phyloP scores from a whole-genome alignment of 2,113 vertebrate genomes.

The Phyllostomus discolor region DNA sequence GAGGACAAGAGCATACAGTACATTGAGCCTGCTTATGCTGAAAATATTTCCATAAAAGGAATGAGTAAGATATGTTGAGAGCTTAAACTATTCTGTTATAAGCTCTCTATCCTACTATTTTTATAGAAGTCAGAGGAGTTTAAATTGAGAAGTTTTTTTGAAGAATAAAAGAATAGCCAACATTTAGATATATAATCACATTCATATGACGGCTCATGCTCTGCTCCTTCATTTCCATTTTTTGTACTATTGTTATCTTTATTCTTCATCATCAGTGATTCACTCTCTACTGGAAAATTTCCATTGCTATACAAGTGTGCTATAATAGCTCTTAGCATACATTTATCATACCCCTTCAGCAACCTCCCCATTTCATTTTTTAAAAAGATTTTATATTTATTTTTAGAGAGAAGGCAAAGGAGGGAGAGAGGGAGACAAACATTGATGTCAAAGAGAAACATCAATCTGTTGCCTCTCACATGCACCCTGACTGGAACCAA shows the following conservation, averaged over 20 bases:
- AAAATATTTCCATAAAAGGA: background rate
- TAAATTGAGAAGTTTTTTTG: background rate
- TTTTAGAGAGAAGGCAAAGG: too few species aligned
- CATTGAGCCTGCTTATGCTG: background rate
- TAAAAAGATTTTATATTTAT: too few species aligned
- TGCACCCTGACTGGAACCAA: too few species aligned
- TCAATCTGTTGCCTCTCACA: too few species aligned
- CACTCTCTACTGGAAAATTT: background rate
- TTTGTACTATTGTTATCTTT: background rate
- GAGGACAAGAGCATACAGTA: fast-evolving
- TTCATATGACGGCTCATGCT: background rate
- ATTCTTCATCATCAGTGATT: background rate
- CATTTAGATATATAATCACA: background rate
- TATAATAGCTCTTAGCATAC: background rate
- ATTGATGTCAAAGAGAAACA: too few species aligned
- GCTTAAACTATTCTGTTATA: background rate
- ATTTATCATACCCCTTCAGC: background rate
- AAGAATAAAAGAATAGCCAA: background rate
- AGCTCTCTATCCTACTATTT: background rate
- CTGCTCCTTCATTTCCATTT: background rate
- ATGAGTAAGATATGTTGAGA: background rate
- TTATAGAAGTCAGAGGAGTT: background rate
- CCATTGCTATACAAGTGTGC: background rate
- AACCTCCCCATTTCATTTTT: background rate
- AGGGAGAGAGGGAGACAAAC: too few species aligned